Base-by-base conservation (phyloP, 2,113 vertebrate species). In the Erinaceus europaeus region DNA sequence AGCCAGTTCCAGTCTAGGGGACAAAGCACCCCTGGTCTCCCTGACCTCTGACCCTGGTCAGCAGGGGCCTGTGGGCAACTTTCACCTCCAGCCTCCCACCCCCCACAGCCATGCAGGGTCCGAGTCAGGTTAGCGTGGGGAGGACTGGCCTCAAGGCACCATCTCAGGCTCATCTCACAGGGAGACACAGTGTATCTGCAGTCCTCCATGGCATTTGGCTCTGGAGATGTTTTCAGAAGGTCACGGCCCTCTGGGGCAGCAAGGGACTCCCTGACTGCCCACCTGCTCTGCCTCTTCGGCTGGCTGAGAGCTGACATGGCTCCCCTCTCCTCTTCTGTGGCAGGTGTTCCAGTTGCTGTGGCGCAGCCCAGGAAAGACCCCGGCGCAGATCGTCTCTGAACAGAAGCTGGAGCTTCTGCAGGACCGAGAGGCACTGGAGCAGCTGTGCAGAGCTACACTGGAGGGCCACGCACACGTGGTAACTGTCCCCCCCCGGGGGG, bases 381-480 rank as follows among this genome's bases (percentile, higher is more conserved):
- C 98, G 3, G 57, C 42, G 6, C 97, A 98, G 94, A 98, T 99
- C 9, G 96, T 99, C 77, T 95, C 97, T 76, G 98, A 99, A 80
- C 97, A 97, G 97, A 95, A 98, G 86, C 96, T 99, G 80, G 97
- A 97, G 27, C 95, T 98, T 25, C 94, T 99, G 81, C 96, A 95
- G 59, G 97, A 99, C 86, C 79, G 23, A 3, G 88, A 94, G 42
- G 95, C 98, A 64, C 96, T 99, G 81, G 97, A 98, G 78, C 92
- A 85, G 80, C 98, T 99, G 96, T 99, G 99, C 94, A 98, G 97
- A 84, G 90, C 94, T 27, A 97, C 98, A 69, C 96, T 99, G 92
- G 98, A 98, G 86, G 93, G 83, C 3, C 97, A 98, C 52, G 97
- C 97, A 11, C 94, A 98, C 76, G 97, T 98, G 98, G 99, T 99